Percentiles rank a stretch among this genome's conserved stretches.
These are phyloP conservation scores for Drosophila nr. perissopoda DNA, from an alignment of 2,888 invertebrate species.

Conservation along the genomic window DNA sequence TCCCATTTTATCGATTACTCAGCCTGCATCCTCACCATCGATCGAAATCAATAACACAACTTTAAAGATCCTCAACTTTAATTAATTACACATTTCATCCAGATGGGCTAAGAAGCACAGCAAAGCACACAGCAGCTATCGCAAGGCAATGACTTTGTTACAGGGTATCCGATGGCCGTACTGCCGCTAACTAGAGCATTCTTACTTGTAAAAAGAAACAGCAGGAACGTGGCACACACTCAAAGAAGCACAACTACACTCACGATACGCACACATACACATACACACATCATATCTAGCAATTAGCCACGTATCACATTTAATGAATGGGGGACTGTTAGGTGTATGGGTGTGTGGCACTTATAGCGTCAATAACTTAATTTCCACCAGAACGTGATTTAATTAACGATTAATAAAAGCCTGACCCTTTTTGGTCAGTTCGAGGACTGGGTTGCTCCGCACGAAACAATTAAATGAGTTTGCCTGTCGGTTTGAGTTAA, in stretches of 20 bases:
- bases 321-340: neutral
- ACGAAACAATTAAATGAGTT: conserved; percentile 70
- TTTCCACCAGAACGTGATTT: conserved; percentile 76
- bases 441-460: neutral
- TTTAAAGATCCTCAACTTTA: neutral
- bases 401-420: conserved; percentile 71
- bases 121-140: neutral
- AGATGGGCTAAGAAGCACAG: neutral
- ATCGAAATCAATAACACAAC: neutral
- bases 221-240: conserved; percentile 12
- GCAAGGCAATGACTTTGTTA: neutral
- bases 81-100: neutral
- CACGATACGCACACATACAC: conserved; percentile 3
- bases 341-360: conserved; percentile 32
- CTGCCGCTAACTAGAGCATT: neutral
- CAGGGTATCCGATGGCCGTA: neutral
- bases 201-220: conserved; percentile 13
- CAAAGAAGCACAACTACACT: neutral
- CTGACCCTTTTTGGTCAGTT: conserved; percentile 1
- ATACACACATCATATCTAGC: conserved; percentile 3
- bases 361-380: conserved; percentile 77
- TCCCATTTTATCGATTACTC: neutral
- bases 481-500: conserved; percentile 54
- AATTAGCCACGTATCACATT: conserved; percentile 69
- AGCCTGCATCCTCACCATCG: neutral